phyloP scores from a whole-genome alignment of 64 coral and sea anemone species.

The Montipora capricornis region DNA sequence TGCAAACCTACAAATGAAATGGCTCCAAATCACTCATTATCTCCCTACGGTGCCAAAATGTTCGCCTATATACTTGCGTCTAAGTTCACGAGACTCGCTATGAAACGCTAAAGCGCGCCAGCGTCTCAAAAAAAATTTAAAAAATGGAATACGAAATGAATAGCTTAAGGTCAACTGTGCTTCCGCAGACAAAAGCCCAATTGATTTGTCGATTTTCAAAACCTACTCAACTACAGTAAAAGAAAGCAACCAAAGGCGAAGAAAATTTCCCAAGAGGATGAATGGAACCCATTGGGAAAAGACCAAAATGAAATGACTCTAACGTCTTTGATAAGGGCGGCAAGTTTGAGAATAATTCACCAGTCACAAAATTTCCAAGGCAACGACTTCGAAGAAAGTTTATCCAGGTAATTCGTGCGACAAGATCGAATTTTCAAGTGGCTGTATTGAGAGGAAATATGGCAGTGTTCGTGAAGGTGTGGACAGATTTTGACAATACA shows the following conservation, averaged over 20 bases:
- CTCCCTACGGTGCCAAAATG: not conserved
- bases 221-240: conserved; percentile 19
- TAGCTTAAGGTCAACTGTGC: not conserved
- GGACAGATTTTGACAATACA: not conserved
- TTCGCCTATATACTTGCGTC: not conserved
- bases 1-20: conserved; percentile 13
- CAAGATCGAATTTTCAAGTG: conserved; percentile 5
- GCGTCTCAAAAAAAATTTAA: not conserved
- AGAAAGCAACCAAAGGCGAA: not conserved
- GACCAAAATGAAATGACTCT: too few species aligned
- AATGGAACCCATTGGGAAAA: not conserved
- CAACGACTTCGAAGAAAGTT: not conserved
- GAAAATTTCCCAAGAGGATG: conserved; percentile 29
- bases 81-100: not conserved
- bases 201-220: not conserved
- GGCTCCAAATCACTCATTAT: conserved; percentile 11
- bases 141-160: not conserved
- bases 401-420: not conserved
- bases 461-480: not conserved
- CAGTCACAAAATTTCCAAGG: too few species aligned
- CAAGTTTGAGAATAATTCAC: too few species aligned
- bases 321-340: not conserved
- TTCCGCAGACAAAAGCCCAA: conserved; percentile 17
- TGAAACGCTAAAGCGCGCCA: not conserved
- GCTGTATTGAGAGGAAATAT: not conserved